Percentiles rank a stretch among this genome's conserved stretches.
These are phyloP conservation scores for Antheraea mylitta DNA, from an alignment of 1,140 invertebrate genomes.

Conservation along the genomic window DNA sequence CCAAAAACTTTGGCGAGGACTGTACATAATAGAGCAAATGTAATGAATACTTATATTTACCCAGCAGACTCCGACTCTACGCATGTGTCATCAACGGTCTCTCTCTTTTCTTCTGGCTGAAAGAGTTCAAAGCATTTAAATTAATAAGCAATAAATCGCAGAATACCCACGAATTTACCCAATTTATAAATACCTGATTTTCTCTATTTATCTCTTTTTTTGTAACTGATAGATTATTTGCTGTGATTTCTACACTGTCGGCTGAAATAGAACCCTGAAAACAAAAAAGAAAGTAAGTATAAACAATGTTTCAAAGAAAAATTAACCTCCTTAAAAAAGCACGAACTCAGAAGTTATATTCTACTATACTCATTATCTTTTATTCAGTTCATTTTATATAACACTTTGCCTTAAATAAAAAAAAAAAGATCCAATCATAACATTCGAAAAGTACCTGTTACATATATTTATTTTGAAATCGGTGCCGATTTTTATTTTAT, in stretches of 20 bases:
- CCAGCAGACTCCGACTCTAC: conserved; percentile 62
- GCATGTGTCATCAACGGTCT: conserved; percentile 53
- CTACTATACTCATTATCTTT: too few species aligned
- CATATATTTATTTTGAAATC: too few species aligned
- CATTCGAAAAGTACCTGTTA: too few species aligned
- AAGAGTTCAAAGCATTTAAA: conserved; percentile 16
- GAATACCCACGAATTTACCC: background rate
- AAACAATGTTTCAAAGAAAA: too few species aligned
- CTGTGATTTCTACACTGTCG: conserved; percentile 53
- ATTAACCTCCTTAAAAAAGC: too few species aligned
- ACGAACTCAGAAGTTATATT: too few species aligned
- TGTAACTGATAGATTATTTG: conserved; percentile 42
- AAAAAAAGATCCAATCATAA: too few species aligned
- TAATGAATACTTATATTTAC: conserved; percentile 31
- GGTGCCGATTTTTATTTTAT: too few species aligned
- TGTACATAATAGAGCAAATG: too few species aligned
- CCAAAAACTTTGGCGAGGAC: too few species aligned
- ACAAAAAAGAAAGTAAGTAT: conserved; percentile 6
- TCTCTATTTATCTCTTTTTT: conserved; percentile 34
- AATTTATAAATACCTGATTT: conserved; percentile 12
- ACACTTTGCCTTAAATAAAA: too few species aligned
- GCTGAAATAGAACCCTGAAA: conserved; percentile 61
- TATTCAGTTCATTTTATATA: too few species aligned
- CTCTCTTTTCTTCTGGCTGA: conserved; percentile 34
- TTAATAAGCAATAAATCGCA: background rate